Conservation (phyloP, 2,888 invertebrate genomes). For the Esperia sulphurella region DNA sequence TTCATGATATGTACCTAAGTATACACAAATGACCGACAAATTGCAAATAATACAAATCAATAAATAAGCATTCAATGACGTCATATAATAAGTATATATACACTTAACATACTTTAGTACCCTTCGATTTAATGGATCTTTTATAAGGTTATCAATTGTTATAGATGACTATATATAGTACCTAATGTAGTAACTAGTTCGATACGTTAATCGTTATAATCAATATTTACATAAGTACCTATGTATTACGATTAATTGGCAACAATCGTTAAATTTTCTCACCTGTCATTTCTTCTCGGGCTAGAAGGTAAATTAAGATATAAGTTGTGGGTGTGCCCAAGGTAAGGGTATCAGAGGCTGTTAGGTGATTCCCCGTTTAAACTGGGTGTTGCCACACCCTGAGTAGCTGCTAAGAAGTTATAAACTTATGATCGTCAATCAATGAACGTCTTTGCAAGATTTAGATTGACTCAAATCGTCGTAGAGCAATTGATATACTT, state of each 20-base stretch:
- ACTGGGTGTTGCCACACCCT: too few species aligned
- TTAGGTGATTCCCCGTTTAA: too few species aligned
- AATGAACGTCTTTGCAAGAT: too few species aligned
- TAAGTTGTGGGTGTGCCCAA: too few species aligned
- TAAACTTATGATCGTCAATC: too few species aligned
- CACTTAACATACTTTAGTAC: conserved; percentile 74
- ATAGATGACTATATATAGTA: conserved; percentile 62
- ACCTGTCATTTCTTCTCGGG: too few species aligned
- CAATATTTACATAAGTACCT: conserved; percentile 73
- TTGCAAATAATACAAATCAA: conserved; percentile 69
- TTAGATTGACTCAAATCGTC: too few species aligned
- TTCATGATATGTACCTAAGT: conserved; percentile 77
- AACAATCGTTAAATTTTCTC: conserved; percentile 18
- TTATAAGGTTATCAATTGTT: conserved; percentile 60
- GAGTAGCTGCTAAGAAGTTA: too few species aligned
- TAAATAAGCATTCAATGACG: conserved; percentile 71
- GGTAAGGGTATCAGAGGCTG: too few species aligned
- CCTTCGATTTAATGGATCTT: conserved; percentile 73
- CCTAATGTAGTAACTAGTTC: conserved; percentile 50
- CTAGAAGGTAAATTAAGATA: too few species aligned
- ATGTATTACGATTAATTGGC: conserved; percentile 39
- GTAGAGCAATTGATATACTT: too few species aligned
- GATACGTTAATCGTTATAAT: conserved; percentile 55
- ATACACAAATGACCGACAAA: conserved; percentile 71
- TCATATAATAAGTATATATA: conserved; percentile 66